These are phyloP conservation scores for Haliclona indistincta DNA, from an alignment of 37 sponge, comb jelly and placozoan genomes.

Conservation along the genomic window DNA sequence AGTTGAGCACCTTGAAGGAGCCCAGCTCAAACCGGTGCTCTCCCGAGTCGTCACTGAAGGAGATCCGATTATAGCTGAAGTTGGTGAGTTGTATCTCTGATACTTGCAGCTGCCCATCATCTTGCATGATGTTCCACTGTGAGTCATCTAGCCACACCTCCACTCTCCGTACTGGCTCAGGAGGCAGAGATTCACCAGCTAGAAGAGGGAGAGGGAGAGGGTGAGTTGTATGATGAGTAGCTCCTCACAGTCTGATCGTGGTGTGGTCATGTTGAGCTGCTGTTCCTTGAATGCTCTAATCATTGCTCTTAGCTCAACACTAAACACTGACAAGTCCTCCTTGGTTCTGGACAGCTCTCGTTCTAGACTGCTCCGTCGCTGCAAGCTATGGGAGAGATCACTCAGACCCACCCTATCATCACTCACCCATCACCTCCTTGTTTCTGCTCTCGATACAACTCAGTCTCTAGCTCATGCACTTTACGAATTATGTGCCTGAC, in stretches of 20 bases:
- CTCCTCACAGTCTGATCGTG: not conserved
- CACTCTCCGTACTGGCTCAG: conserved; percentile 67
- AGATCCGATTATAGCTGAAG: conserved; percentile 64
- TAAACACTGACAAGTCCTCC: conserved; percentile 48
- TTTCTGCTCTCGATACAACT: conserved; percentile 47
- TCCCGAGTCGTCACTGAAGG: conserved; percentile 81
- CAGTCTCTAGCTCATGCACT: conserved; percentile 41
- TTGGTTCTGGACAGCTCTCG: conserved; percentile 45
- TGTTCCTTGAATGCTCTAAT: conserved; percentile 76
- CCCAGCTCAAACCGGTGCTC: conserved; percentile 90
- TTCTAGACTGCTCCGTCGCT: conserved; percentile 37
- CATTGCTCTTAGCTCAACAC: conserved; percentile 61
- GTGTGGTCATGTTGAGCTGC: conserved; percentile 36
- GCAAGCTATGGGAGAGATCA: not conserved
- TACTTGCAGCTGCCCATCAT: conserved; percentile 85
- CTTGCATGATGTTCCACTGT: conserved; percentile 77
- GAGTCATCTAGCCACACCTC: conserved; percentile 93
- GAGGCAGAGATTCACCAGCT: not conserved
- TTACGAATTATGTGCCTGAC: conserved; percentile 43
- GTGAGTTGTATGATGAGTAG: not conserved
- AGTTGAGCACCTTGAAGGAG: conserved; percentile 75
- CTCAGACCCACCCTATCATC: not conserved
- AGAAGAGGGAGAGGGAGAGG: not conserved
- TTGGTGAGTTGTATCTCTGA: conserved; percentile 74
- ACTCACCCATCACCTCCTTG: conserved; percentile 25